These are phyloP conservation scores for Arge pagana DNA, from an alignment of 2,888 invertebrate genomes.

Conservation along the genomic window DNA sequence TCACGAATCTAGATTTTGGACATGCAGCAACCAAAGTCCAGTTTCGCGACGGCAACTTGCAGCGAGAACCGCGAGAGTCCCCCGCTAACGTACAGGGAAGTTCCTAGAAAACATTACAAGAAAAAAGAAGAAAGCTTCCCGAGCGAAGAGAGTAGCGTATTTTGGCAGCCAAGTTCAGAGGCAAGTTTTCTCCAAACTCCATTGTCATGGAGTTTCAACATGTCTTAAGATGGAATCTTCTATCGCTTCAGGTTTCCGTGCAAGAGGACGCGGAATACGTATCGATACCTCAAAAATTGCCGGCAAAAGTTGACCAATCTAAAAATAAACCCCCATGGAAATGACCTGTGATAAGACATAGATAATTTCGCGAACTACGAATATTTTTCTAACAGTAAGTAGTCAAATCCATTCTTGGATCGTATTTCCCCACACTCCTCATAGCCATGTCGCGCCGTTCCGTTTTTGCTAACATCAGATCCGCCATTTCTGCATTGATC, in stretches of 20 bases:
- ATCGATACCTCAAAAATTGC: slow-evolving; percentile 43
- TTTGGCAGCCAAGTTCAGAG: slow-evolving; percentile 48
- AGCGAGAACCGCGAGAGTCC: slow-evolving; percentile 39
- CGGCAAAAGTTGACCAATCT: slow-evolving; percentile 40
- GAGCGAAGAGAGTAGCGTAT: slow-evolving; percentile 47
- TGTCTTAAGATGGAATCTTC: slow-evolving; percentile 2
- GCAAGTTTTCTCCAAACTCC: slow-evolving; percentile 27
- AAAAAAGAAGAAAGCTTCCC: slow-evolving; percentile 46
- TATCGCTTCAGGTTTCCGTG: slow-evolving; percentile 36
- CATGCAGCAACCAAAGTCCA: slow-evolving; percentile 47
- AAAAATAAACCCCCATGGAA: slow-evolving; percentile 55
- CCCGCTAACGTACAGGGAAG: slow-evolving; percentile 44
- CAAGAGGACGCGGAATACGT: slow-evolving; percentile 47
- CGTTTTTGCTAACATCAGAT: too few species aligned
- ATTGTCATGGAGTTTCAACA: neutral
- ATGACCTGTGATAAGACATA: too few species aligned
- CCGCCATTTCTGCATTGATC: too few species aligned
- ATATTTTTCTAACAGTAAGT: too few species aligned
- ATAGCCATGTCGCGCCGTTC: too few species aligned
- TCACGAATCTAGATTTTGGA: slow-evolving; percentile 50
- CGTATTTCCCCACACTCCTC: too few species aligned
- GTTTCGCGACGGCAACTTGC: slow-evolving; percentile 31
- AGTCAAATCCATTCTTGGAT: too few species aligned
- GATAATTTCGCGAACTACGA: too few species aligned
- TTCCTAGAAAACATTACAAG: slow-evolving; percentile 48